Conservation (phyloP, 2,888 invertebrate species). For the Pheosia gnoma region DNA sequence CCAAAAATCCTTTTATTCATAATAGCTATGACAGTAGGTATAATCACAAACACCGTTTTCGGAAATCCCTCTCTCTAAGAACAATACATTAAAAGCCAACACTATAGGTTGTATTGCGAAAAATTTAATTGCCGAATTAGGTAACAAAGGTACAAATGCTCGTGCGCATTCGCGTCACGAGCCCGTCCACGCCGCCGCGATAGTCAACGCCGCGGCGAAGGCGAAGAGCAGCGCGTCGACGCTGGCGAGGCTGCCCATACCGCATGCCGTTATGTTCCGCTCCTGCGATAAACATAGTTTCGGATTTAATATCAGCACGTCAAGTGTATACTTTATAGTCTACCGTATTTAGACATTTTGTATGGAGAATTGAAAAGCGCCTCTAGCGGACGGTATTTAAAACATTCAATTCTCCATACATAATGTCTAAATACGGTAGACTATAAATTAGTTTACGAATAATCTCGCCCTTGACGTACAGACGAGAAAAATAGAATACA, state of each 20-base stretch:
- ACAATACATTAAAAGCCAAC: slow-evolving; percentile 16
- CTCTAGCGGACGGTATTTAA: too few species aligned
- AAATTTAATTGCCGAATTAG: slow-evolving; percentile 68
- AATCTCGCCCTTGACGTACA: too few species aligned
- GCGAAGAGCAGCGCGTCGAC: slow-evolving; percentile 45
- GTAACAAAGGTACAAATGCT: slow-evolving; percentile 77
- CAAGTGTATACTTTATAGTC: too few species aligned
- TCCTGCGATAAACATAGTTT: slow-evolving; percentile 52
- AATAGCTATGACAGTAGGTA: too few species aligned
- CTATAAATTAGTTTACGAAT: too few species aligned
- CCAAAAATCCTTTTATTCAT: too few species aligned
- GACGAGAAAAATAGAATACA: too few species aligned
- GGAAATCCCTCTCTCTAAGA: not conserved
- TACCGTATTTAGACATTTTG: too few species aligned
- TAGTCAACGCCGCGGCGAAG: slow-evolving; percentile 39
- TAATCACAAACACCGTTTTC: not conserved
- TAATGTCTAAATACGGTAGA: too few species aligned
- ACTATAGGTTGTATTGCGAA: slow-evolving; percentile 62
- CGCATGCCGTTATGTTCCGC: slow-evolving; percentile 69
- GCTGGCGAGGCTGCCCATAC: slow-evolving; percentile 57
- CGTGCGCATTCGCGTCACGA: slow-evolving; percentile 27
- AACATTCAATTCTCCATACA: too few species aligned
- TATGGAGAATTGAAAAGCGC: too few species aligned
- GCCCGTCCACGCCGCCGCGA: slow-evolving; percentile 16
- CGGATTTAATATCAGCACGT: too few species aligned